Evolutionary conservation across 2,888 invertebrate species (phyloP).

Genomic region (Limnephilus lunatus): DNA sequence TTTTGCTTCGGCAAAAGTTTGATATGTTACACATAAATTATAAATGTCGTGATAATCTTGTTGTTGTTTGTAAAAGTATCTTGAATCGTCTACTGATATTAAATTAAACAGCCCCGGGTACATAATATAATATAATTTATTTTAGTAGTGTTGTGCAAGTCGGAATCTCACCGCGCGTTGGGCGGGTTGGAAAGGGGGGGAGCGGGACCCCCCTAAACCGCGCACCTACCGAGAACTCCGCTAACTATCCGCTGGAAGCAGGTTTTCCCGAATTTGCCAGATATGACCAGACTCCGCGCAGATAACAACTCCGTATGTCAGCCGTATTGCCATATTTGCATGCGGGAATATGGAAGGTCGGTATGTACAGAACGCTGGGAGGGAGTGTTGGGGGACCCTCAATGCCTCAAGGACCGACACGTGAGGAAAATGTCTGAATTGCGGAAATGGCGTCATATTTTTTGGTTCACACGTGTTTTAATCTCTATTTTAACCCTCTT

Average conservation of each 20-base stretch:
- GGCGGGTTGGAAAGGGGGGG: not conserved
- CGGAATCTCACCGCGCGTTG: not conserved
- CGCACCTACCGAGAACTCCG: not conserved
- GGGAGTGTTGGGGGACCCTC: not conserved
- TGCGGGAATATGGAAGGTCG: not conserved
- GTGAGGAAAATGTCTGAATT: conserved; percentile 16
- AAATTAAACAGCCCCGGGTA: not conserved
- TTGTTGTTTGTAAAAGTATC: not conserved
- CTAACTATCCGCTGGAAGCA: not conserved
- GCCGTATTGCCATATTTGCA: conserved; percentile 24
- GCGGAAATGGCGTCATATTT: conserved; percentile 17
- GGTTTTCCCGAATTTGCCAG: conserved; percentile 17
- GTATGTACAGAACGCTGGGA: not conserved
- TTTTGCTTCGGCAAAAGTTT: not conserved
- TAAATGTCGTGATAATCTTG: not conserved
- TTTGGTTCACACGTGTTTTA: not conserved
- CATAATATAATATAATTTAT: not conserved
- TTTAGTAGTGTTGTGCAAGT: not conserved
- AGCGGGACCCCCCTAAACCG: not conserved
- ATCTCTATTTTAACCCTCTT: not conserved
- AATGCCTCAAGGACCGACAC: conserved; percentile 30
- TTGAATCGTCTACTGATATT: not conserved
- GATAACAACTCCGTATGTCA: conserved; percentile 23
- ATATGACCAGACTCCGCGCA: not conserved
- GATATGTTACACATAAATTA: not conserved